Conservation (phyloP, 2,113 vertebrate genomes). For the Colossoma macropomum region DNA sequence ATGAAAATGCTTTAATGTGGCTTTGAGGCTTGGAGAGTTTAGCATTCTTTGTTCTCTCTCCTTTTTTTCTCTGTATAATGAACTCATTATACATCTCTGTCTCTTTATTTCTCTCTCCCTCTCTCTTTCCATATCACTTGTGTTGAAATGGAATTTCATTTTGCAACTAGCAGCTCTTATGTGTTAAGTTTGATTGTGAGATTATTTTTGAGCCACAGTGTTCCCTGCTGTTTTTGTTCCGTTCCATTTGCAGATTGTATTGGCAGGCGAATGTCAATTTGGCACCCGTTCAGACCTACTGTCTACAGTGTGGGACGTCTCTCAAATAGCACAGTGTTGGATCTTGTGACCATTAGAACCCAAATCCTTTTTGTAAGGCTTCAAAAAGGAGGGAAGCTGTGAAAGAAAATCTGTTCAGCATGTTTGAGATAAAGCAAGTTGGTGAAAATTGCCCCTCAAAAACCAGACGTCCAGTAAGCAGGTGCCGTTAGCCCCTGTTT, state of each 20-base stretch:
- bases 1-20: not conserved
- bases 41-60: not conserved
- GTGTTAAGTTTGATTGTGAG: slow-evolving; percentile 4
- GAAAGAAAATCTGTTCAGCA: not conserved
- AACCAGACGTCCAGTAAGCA: not conserved
- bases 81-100: too few species aligned
- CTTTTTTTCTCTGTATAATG: not conserved
- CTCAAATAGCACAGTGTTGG: slow-evolving; percentile 50
- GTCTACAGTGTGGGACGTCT: slow-evolving; percentile 48
- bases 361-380: slow-evolving; percentile 47
- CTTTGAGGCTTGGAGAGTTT: not conserved
- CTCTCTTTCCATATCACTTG: not conserved
- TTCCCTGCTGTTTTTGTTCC: slow-evolving; percentile 46
- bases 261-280: slow-evolving; percentile 66
- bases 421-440: not conserved
- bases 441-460: not conserved
- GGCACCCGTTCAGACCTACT: slow-evolving; percentile 55
- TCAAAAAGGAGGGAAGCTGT: not conserved
- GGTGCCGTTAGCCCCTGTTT: not conserved
- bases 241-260: slow-evolving; percentile 59
- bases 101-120: not conserved
- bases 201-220: slow-evolving; percentile 2
- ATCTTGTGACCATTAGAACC: slow-evolving; percentile 60
- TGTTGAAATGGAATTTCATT: too few species aligned
- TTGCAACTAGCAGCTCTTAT: not conserved